A percentile compares a stretch with the other conserved stretches of the same genome.
phyloP scores from a whole-genome alignment of 2,888 invertebrate species.

The Congeria kusceri region DNA sequence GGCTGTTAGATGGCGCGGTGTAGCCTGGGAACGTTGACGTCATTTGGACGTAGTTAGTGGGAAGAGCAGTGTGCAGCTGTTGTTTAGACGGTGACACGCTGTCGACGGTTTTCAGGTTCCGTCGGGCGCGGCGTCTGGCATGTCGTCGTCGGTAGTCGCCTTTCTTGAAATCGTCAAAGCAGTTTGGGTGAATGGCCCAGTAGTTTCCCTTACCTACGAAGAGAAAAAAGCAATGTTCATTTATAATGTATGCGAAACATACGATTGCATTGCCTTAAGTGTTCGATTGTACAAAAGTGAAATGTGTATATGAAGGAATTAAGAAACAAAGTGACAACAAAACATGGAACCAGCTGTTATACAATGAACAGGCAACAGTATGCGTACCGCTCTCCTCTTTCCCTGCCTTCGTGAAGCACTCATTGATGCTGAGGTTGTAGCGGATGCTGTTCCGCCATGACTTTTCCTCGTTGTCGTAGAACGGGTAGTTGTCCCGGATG shows the following conservation, averaged over 20 bases:
- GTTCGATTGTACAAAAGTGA: too few species aligned
- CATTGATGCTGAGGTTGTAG: conserved; percentile 83
- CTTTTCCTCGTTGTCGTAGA: conserved; percentile 79
- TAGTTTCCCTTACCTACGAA: conserved; percentile 96
- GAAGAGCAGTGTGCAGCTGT: not conserved
- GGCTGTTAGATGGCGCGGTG: too few species aligned
- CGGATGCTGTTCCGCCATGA: conserved; percentile 83
- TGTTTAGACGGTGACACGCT: not conserved
- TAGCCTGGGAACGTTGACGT: conserved; percentile 51
- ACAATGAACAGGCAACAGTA: not conserved
- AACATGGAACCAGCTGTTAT: too few species aligned
- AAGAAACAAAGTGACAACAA: too few species aligned
- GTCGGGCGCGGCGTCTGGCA: conserved; percentile 94
- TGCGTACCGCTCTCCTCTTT: conserved; percentile 88
- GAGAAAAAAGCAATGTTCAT: too few species aligned
- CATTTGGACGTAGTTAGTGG: conserved; percentile 66
- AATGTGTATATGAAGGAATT: too few species aligned
- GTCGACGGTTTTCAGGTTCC: conserved; percentile 46
- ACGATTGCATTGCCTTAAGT: too few species aligned
- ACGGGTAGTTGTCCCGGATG: conserved; percentile 80
- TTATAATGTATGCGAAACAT: too few species aligned
- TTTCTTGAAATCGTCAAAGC: conserved; percentile 96
- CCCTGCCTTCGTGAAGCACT: conserved; percentile 83
- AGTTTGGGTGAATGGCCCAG: conserved; percentile 99
- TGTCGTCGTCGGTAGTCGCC: conserved; percentile 98